Conservation (phyloP, 2,797 vertebrate genomes). For the Peromyscus attwateri region DNA sequence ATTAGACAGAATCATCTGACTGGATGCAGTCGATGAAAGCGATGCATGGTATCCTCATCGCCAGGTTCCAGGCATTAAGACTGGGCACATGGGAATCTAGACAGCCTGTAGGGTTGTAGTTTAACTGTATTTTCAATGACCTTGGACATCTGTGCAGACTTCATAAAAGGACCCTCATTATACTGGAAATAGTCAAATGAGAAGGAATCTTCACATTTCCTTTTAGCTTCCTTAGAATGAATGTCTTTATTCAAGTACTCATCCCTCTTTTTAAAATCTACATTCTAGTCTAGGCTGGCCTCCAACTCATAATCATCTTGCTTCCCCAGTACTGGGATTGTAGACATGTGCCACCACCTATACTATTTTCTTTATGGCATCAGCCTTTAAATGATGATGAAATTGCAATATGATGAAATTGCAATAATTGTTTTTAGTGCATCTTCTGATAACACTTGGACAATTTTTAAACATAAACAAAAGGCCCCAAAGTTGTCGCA, state of each 20-base stretch:
- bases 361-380: not conserved
- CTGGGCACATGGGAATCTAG: not conserved
- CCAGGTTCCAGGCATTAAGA: not conserved
- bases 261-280: not conserved
- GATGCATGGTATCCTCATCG: not conserved
- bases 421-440: constrained; percentile 32
- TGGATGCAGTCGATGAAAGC: not conserved
- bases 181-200: constrained; percentile 30
- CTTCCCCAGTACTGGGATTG: not conserved
- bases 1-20: constrained; percentile 19
- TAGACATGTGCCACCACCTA: not conserved
- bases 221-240: constrained; percentile 55
- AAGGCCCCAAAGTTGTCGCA: constrained; percentile 15
- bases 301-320: not conserved
- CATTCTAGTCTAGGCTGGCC: not conserved
- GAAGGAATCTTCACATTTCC: constrained; percentile 49
- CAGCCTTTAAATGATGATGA: constrained; percentile 51
- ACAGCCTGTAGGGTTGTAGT: not conserved
- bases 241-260: not conserved
- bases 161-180: not conserved
- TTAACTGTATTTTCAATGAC: constrained; percentile 4
- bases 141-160: constrained; percentile 26
- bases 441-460: constrained; percentile 28
- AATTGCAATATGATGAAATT: constrained; percentile 61
- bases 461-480: constrained; percentile 41